A percentile compares a stretch with the other conserved stretches of the same genome.
Conservation (phyloP, 2,113 vertebrate genomes). For the Hippoglossus stenolepis region DNA sequence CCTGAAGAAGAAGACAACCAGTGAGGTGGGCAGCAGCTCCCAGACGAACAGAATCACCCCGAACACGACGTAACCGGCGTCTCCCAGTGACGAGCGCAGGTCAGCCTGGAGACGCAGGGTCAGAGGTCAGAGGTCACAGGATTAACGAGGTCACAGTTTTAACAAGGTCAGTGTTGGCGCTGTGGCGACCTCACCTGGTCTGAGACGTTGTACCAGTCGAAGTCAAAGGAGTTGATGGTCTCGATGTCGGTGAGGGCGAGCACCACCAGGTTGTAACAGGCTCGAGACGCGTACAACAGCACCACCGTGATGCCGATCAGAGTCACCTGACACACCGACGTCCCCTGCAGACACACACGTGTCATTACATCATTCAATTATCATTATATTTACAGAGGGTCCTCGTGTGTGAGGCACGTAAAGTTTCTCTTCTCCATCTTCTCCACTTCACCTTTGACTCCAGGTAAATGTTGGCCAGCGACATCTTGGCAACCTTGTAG, state of each 20-base stretch:
- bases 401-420: background rate
- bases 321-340: conserved; percentile 93
- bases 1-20: conserved; percentile 95
- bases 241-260: conserved; percentile 86
- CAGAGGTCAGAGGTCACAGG: conserved; percentile 20
- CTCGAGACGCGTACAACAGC: conserved; percentile 90
- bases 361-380: background rate
- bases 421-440: no score
- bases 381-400: background rate
- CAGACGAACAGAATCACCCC: conserved; percentile 96
- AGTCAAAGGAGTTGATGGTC: conserved; percentile 90
- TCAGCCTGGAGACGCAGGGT: conserved; percentile 84
- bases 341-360: conserved; percentile 84
- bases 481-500: conserved; percentile 95
- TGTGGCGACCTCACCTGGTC: conserved; percentile 85
- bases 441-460: conserved; percentile 88
- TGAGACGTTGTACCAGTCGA: conserved; percentile 97
- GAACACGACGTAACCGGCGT: conserved; percentile 91
- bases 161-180: background rate
- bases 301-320: conserved; percentile 90
- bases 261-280: conserved; percentile 94
- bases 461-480: conserved; percentile 92
- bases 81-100: conserved; percentile 89
- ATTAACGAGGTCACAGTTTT: no score
- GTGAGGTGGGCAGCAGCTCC: conserved; percentile 93